phyloP scores from a whole-genome alignment of 2,113 vertebrate genomes.

The Chloropsis cyanopogon region DNA sequence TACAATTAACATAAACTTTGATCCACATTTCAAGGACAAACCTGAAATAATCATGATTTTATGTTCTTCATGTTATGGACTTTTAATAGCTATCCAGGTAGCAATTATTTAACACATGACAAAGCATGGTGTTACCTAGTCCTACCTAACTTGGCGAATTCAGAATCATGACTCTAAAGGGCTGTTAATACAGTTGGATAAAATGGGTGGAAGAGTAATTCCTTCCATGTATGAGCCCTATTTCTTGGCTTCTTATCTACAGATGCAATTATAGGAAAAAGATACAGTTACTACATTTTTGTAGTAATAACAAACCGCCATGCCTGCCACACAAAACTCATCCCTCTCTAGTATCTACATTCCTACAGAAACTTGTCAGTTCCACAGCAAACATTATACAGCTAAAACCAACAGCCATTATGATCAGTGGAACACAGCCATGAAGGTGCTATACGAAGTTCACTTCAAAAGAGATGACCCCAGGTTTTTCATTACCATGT shows the following conservation, averaged over 20 bases:
- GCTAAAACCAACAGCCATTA: neutral
- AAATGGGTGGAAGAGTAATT: neutral
- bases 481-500: neutral
- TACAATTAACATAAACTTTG: slow-evolving; percentile 5
- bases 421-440: neutral
- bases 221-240: neutral
- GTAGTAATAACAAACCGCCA: neutral
- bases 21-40: slow-evolving; percentile 40
- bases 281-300: neutral
- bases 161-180: neutral
- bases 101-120: slow-evolving; percentile 23
- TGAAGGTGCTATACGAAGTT: neutral
- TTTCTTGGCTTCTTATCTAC: neutral
- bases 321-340: neutral
- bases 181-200: neutral
- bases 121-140: neutral
- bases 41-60: neutral
- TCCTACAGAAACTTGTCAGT: neutral
- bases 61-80: slow-evolving; percentile 4
- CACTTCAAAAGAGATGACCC: neutral
- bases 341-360: neutral
- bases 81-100: slow-evolving; percentile 36
- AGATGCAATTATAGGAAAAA: neutral
- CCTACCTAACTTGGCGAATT: neutral
- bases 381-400: neutral